phyloP scores from a whole-genome alignment of 1,140 invertebrate species.

The Drosophila kurseongensis region DNA sequence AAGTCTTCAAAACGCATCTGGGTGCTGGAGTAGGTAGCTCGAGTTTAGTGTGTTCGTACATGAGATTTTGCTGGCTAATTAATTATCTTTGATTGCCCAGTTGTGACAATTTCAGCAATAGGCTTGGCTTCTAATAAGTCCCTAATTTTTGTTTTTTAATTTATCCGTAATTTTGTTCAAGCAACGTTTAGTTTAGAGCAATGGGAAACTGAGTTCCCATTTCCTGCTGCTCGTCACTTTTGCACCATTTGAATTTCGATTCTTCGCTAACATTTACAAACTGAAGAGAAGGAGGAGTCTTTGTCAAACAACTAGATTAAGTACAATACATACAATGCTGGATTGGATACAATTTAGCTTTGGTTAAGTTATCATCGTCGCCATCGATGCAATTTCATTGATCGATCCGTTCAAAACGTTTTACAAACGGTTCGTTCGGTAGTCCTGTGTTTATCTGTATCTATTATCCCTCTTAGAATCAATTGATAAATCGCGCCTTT shows the following conservation, averaged over 20 bases:
- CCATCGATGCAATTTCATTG: constrained; percentile 68
- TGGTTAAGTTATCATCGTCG: constrained; percentile 34
- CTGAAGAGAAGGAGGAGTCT: constrained; percentile 46
- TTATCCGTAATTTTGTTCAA: constrained; percentile 37
- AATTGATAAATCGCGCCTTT: constrained; percentile 85
- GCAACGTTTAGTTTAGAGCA: constrained; percentile 41
- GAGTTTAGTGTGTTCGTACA: constrained; percentile 18
- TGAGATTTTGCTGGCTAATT: constrained; percentile 16
- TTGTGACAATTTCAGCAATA: constrained; percentile 71
- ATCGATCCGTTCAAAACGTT: constrained; percentile 55
- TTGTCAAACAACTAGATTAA: constrained; percentile 64
- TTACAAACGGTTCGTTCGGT: constrained; percentile 63
- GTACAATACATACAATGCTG: constrained; percentile 59
- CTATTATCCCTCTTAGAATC: constrained; percentile 72
- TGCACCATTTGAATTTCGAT: constrained; percentile 80
- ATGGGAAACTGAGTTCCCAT: background rate
- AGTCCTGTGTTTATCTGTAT: constrained; percentile 3
- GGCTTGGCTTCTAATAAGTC: constrained; percentile 56
- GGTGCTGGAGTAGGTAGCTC: constrained; percentile 34
- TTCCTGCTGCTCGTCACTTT: constrained; percentile 55
- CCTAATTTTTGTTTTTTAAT: constrained; percentile 41
- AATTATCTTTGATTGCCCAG: constrained; percentile 22
- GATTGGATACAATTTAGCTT: constrained; percentile 40
- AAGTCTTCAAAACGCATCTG: constrained; percentile 69
- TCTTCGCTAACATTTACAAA: constrained; percentile 75